Evolutionary conservation across 2,888 invertebrate genomes (phyloP).

Genomic region (Chrysolina oricalcia): DNA sequence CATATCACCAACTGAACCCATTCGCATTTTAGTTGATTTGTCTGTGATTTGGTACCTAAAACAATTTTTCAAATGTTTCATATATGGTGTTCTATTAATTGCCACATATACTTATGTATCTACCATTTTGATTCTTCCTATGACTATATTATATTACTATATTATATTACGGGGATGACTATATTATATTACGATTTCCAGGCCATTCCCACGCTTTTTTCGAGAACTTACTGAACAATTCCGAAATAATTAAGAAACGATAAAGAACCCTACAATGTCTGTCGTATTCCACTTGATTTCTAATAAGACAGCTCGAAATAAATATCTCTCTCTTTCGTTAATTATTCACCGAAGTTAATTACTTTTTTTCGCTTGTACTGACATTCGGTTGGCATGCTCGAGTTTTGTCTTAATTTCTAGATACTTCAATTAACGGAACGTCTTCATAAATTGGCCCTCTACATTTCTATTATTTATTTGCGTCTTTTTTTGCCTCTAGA

Average conservation of each 20-base stretch:
- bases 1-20: too few relatives aligned
- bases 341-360: slow-evolving; percentile 65
- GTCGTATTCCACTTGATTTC: slow-evolving; percentile 53
- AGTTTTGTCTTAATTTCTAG: slow-evolving; percentile 64
- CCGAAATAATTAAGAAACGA: slow-evolving; percentile 36
- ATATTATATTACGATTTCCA: neutral
- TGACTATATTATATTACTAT: too few relatives aligned
- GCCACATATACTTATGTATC: too few relatives aligned
- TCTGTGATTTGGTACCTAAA: too few relatives aligned
- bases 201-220: slow-evolving; percentile 7
- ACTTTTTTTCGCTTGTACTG: slow-evolving; percentile 64
- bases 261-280: slow-evolving; percentile 31
- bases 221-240: slow-evolving; percentile 10
- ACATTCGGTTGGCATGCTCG: slow-evolving; percentile 60
- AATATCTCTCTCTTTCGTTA: slow-evolving; percentile 59
- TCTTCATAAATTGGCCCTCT: slow-evolving; percentile 63
- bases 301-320: slow-evolving; percentile 56
- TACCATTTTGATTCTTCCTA: too few relatives aligned
- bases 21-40: too few relatives aligned
- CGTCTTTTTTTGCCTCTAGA: slow-evolving; percentile 47
- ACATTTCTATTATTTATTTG: slow-evolving; percentile 60
- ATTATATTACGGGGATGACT: neutral
- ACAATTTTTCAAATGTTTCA: too few relatives aligned
- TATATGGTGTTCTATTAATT: too few relatives aligned
- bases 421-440: slow-evolving; percentile 65